phyloP scores from a whole-genome alignment of 1,140 invertebrate species.

The Streblospio benedicti region DNA sequence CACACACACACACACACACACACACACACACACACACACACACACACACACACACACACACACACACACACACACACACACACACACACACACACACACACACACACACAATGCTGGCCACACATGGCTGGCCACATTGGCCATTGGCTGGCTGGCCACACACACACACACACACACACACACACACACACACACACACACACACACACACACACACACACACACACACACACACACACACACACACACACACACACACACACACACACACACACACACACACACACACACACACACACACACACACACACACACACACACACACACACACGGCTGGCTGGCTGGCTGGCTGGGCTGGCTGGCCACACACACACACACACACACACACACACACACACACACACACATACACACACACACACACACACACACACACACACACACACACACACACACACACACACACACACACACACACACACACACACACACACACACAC shows the following conservation, averaged over 20 bases:
- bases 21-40: conserved; percentile 16
- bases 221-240: conserved; percentile 14
- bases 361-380: conserved; percentile 11
- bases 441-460: conserved; percentile 13
- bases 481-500: conserved; percentile 12
- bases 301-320: conserved; percentile 11
- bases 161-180: conserved; percentile 1
- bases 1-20: conserved; percentile 17
- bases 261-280: conserved; percentile 15
- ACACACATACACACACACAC: conserved; percentile 13
- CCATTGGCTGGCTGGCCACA: background rate
- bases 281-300: conserved; percentile 13
- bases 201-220: conserved; percentile 14
- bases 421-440: conserved; percentile 13
- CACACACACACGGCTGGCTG: conserved; percentile 9
- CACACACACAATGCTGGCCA: conserved; percentile 4
- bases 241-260: conserved; percentile 13
- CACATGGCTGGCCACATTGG: background rate
- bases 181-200: conserved; percentile 8
- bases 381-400: conserved; percentile 15
- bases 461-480: conserved; percentile 10
- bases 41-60: conserved; percentile 15
- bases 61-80: conserved; percentile 16
- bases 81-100: conserved; percentile 18
- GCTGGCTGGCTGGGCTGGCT: too few relatives aligned